Percentiles rank a stretch among this genome's conserved stretches.
These are phyloP conservation scores for Cyanistes caeruleus DNA, from an alignment of 2,113 vertebrate genomes.

Conservation along the genomic window DNA sequence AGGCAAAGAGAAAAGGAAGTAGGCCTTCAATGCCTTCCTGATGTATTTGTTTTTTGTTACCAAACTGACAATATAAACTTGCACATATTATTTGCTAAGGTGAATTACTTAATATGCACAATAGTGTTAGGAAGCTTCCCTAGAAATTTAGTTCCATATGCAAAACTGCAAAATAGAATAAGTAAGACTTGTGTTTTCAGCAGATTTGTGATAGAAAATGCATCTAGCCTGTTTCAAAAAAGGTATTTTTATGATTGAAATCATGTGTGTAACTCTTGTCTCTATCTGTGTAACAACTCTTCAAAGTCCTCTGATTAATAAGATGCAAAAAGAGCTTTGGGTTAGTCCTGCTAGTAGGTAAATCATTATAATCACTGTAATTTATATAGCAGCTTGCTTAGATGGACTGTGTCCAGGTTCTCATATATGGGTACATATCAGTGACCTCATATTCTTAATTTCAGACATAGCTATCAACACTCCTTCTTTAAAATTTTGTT, in stretches of 20 bases:
- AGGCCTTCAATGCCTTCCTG: neutral
- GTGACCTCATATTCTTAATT: conserved; percentile 69
- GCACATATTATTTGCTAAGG: neutral
- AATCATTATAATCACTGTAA: conserved; percentile 53
- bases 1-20: neutral
- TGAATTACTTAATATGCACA: neutral
- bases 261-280: neutral
- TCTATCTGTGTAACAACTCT: neutral
- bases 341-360: conserved; percentile 46
- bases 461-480: conserved; percentile 74
- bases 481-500: conserved; percentile 56
- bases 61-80: neutral
- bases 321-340: conserved; percentile 24
- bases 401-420: conserved; percentile 71
- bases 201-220: neutral
- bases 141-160: neutral
- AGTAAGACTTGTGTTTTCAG: neutral
- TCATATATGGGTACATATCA: conserved; percentile 57
- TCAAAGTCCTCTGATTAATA: conserved; percentile 34
- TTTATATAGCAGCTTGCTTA: conserved; percentile 69
- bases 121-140: neutral
- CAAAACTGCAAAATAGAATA: neutral
- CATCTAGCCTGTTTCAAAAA: conserved; percentile 11
- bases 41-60: neutral
- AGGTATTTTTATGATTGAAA: neutral